These are phyloP conservation scores for Rhabdornis inornatus DNA, from an alignment of 2,113 vertebrate genomes.

Conservation along the genomic window DNA sequence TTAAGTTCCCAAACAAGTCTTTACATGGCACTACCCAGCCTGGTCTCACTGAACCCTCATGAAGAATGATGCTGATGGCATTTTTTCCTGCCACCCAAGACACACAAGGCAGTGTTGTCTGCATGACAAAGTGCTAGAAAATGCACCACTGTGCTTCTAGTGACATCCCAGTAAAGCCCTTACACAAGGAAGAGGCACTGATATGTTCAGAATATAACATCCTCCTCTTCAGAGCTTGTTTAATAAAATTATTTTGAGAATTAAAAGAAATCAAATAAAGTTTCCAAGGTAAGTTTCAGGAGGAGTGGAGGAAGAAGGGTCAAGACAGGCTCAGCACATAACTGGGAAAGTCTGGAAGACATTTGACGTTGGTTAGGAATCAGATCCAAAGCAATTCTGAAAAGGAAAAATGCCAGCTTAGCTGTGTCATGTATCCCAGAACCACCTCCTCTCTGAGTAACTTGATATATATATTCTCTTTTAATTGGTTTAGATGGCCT, in stretches of 20 bases:
- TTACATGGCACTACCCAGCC: neutral
- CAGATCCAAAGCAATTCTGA: neutral
- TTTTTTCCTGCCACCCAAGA: neutral
- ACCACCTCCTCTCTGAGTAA: neutral
- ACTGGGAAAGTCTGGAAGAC: neutral
- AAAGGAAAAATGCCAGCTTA: neutral
- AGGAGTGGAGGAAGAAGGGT: neutral
- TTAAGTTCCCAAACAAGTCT: neutral
- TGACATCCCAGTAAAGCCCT: neutral
- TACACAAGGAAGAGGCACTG: neutral
- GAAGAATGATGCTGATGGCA: neutral
- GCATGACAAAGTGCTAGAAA: neutral
- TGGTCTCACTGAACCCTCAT: neutral
- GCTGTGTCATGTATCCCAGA: neutral
- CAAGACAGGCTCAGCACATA: neutral
- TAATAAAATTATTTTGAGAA: neutral
- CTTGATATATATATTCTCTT: neutral
- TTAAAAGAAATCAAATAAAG: neutral
- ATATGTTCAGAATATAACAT: neutral
- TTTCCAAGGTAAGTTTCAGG: neutral
- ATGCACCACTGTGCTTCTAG: neutral
- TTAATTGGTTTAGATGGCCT: slow-evolving; percentile 38
- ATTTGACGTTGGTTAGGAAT: neutral
- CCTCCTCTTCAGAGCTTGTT: neutral
- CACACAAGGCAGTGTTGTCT: neutral